Conservation (phyloP, 2,113 vertebrate species). For the Galeopterus variegatus region DNA sequence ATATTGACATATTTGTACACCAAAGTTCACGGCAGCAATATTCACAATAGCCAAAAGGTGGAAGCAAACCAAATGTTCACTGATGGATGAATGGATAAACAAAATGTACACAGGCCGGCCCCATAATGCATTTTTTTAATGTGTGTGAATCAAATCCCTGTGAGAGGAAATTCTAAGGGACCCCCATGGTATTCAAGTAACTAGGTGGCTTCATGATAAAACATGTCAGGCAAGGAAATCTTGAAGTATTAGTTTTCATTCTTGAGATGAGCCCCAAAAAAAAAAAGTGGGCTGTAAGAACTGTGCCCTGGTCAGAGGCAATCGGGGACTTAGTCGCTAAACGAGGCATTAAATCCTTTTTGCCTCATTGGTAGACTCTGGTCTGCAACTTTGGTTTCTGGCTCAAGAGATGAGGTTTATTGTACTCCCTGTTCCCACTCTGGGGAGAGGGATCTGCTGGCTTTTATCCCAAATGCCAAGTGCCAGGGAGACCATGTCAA, state of each 20-base stretch:
- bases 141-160: not conserved
- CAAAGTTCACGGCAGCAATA: too few relatives aligned
- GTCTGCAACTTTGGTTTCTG: not conserved
- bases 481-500: not conserved
- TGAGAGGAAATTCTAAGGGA: not conserved
- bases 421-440: not conserved
- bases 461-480: not conserved
- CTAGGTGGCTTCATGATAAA: not conserved
- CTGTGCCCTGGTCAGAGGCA: not conserved
- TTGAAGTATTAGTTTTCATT: accelerated
- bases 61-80: too few relatives aligned
- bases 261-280: too few relatives aligned
- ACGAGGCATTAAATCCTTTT: not conserved
- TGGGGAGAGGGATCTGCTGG: not conserved
- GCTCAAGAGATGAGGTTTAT: not conserved
- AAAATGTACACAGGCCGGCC: too few relatives aligned
- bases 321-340: not conserved
- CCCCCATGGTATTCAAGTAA: not conserved
- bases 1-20: too few relatives aligned
- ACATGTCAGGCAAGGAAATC: not conserved
- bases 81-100: too few relatives aligned
- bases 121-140: not conserved
- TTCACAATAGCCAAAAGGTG: too few relatives aligned
- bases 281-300: not conserved
- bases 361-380: not conserved